These are phyloP conservation scores for Petrocephalus schoutedeni DNA, from an alignment of 2,797 vertebrate genomes.

Conservation along the genomic window DNA sequence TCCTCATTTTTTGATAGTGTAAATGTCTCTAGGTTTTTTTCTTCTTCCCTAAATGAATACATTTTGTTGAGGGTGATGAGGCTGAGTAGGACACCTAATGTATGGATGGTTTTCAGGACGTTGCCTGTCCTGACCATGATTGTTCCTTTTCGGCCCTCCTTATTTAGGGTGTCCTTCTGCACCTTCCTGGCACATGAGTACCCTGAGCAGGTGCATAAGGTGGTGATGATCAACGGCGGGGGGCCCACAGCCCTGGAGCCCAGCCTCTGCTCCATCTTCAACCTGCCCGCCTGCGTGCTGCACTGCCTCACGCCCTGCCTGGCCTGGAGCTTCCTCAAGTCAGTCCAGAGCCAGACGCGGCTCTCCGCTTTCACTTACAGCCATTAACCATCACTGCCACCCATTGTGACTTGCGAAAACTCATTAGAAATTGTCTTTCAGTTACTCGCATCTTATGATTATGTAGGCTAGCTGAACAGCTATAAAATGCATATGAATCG, in stretches of 20 bases:
- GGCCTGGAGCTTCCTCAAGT: conserved; percentile 99
- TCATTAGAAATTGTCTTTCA: not conserved
- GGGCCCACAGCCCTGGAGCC: conserved; percentile 93
- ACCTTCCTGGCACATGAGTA: conserved; percentile 95
- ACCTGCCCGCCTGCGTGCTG: conserved; percentile 87
- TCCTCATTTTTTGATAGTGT: not conserved
- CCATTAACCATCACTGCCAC: too few species aligned
- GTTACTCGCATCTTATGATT: not conserved
- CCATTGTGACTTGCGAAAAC: not conserved
- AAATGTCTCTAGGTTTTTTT: not conserved
- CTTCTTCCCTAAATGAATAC: not conserved
- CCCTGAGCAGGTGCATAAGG: conserved; percentile 90
- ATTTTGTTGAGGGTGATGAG: not conserved
- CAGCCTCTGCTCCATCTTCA: conserved; percentile 95
- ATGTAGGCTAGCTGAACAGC: not conserved
- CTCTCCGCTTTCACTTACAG: not conserved
- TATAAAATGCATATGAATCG: not conserved
- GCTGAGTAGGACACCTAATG: too few species aligned
- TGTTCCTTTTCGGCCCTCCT: conserved; percentile 21
- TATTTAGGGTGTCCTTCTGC: conserved; percentile 86
- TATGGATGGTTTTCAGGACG: not conserved
- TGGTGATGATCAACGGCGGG: conserved; percentile 96
- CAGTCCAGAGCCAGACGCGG: conserved; percentile 37
- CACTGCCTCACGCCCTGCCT: conserved; percentile 91
- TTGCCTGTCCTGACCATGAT: not conserved